These are phyloP conservation scores for Archocentrus centrarchus DNA, from an alignment of 2,113 vertebrate genomes.

Conservation along the genomic window DNA sequence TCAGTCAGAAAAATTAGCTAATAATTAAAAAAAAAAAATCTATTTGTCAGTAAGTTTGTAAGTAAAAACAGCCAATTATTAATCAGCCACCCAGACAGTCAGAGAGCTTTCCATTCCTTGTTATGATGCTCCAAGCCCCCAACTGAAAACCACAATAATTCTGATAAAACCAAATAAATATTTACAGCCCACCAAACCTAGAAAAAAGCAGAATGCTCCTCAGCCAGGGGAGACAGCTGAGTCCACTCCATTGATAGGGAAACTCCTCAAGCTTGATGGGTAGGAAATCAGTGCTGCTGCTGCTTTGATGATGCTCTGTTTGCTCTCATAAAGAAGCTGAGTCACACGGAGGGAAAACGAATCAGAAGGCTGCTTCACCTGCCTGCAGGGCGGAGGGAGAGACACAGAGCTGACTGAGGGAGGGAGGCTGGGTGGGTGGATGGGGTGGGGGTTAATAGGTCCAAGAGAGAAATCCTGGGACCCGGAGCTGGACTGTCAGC, in stretches of 20 bases:
- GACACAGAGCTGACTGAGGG: constrained; percentile 13
- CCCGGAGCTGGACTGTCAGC: constrained; percentile 24
- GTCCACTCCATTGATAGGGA: neutral
- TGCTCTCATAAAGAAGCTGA: constrained; percentile 62
- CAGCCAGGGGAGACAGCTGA: neutral
- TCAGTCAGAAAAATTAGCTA: neutral
- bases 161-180: neutral
- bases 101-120: neutral
- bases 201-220: constrained; percentile 1
- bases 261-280: constrained; percentile 1
- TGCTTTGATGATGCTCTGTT: constrained; percentile 55
- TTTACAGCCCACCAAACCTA: neutral
- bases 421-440: neutral
- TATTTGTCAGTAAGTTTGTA: neutral
- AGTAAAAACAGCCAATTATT: neutral
- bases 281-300: constrained; percentile 12
- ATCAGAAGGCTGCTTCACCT: constrained; percentile 61
- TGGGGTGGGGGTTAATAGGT: constrained; percentile 36
- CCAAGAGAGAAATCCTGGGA: constrained; percentile 50
- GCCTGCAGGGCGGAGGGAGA: constrained; percentile 49
- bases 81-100: neutral
- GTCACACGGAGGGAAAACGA: constrained; percentile 46
- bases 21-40: no score
- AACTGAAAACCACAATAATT: constrained; percentile 8
- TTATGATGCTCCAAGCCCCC: neutral